Evolutionary conservation across 92 coral and sea anemone species (phyloP), one percentile per base, ranked within the genome.

Genomic region (Actinernus sp.): DNA sequence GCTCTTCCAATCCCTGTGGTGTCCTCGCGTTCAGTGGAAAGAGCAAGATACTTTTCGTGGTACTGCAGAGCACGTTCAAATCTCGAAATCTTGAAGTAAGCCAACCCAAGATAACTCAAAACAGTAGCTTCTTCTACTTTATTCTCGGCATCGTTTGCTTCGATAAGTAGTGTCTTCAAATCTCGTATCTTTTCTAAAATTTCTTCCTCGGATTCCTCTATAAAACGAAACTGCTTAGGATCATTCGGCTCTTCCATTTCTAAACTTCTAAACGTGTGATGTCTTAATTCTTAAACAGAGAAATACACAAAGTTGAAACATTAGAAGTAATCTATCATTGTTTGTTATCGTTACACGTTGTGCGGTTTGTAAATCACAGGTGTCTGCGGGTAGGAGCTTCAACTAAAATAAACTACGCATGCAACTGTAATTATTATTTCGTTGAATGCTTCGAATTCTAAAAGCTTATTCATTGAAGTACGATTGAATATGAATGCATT

Each of bases 161-260:
- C 93, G 18, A 60, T 71, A 18, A 84, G 61, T 12, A 81, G 63
- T 14, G 59, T 56, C 65, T 80, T 86, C 14, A 94, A 57, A 33
- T 94, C 97, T 14, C 55, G 73, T 66, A 94, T 78, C 68, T 92
- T 90, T 43, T 47, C 78, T 26, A 41, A 69, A 22, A 94, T 55
- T 61, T 87, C 97, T 24, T 84, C 92, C 23, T 94, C 93, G 0
- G 71, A 74, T 32, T 94, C 97, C 46, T 83, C 87, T 17, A 91
- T 84, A 57, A 87, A 67, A 25, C 98, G 88, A 73, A 86, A 94
- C 72, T 81, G 89, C 40, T 91, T 94, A 0, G 98, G 98, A 27
- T 94, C 98, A 67, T 91, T 94, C 54, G 76, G 76, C 30, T 92
- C 98, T 14, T 31, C 65, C 31, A 34, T 21, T 32, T n/a, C n/a